Conservation (phyloP, 2,797 vertebrate species). For the Etheostoma nigrum region DNA sequence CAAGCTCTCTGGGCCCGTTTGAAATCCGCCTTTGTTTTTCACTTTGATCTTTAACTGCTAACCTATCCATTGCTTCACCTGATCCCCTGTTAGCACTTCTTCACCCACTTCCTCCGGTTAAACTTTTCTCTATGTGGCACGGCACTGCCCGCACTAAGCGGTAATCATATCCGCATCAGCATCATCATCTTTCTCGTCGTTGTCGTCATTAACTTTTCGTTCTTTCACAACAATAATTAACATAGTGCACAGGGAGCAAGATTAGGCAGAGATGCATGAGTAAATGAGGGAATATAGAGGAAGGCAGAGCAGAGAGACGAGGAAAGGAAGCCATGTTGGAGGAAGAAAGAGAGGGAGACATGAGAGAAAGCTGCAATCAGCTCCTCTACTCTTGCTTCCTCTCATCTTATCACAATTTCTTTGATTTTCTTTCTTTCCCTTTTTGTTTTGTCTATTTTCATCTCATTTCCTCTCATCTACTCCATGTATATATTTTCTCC, state of each 20-base stretch:
- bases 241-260: conserved; percentile 69
- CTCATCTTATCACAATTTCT: conserved; percentile 35
- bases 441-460: conserved; percentile 37
- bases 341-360: conserved; percentile 60
- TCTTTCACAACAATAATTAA: conserved; percentile 75
- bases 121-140: conserved; percentile 64
- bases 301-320: conserved; percentile 49
- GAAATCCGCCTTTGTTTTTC: conserved; percentile 85
- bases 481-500: conserved; percentile 7
- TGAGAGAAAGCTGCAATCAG: conserved; percentile 52
- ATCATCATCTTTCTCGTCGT: conserved; percentile 40
- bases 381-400: conserved; percentile 36
- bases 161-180: conserved; percentile 69
- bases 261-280: conserved; percentile 58
- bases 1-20: conserved; percentile 79
- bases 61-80: conserved; percentile 83
- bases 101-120: conserved; percentile 71
- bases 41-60: conserved; percentile 88
- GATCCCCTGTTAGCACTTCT: conserved; percentile 65
- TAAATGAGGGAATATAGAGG: conserved; percentile 59
- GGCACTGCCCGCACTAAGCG: conserved; percentile 72
- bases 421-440: conserved; percentile 31
- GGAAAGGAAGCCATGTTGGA: conserved; percentile 54
- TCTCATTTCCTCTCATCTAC: conserved; percentile 40
- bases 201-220: conserved; percentile 67